Percentiles rank a stretch among this genome's conserved stretches.
phyloP scores from a whole-genome alignment of 2,888 invertebrate genomes.

The Bruchidius siliquastri region DNA sequence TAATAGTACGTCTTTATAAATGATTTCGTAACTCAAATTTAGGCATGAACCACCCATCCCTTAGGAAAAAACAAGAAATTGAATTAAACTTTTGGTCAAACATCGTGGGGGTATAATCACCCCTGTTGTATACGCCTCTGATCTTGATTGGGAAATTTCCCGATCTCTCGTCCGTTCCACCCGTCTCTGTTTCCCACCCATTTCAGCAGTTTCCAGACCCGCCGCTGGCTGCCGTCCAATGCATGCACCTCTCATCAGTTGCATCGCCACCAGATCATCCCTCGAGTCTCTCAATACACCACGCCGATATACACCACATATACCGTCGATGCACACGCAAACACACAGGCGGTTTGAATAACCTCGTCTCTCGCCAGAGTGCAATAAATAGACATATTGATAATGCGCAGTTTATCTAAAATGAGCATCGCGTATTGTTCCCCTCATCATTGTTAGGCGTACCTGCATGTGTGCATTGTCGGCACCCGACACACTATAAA shows the following conservation, averaged over 20 bases:
- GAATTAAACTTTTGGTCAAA: too few relatives aligned
- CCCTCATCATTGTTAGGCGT: constrained; percentile 17
- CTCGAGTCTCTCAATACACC: neutral
- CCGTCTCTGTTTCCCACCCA: neutral
- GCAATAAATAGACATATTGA: constrained; percentile 21
- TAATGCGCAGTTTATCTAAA: constrained; percentile 21
- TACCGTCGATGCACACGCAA: neutral
- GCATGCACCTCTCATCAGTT: neutral
- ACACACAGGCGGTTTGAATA: constrained; percentile 12
- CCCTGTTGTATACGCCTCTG: too few relatives aligned
- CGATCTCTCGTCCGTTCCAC: too few relatives aligned
- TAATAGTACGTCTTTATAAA: too few relatives aligned
- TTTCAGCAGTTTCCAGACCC: neutral
- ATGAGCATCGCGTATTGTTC: constrained; percentile 23
- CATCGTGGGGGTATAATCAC: too few relatives aligned
- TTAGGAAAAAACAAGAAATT: too few relatives aligned
- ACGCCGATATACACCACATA: neutral
- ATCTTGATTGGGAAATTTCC: too few relatives aligned
- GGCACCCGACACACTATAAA: neutral
- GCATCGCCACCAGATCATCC: neutral
- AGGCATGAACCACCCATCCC: too few relatives aligned
- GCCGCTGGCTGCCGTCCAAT: neutral
- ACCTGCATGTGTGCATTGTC: neutral
- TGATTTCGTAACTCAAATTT: too few relatives aligned
- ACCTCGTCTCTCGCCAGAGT: constrained; percentile 12